A percentile compares a stretch with the other conserved stretches of the same genome.
Evolutionary conservation across 1,140 invertebrate species (phyloP).

Genomic region (Schlechtendalia chinensis): DNA sequence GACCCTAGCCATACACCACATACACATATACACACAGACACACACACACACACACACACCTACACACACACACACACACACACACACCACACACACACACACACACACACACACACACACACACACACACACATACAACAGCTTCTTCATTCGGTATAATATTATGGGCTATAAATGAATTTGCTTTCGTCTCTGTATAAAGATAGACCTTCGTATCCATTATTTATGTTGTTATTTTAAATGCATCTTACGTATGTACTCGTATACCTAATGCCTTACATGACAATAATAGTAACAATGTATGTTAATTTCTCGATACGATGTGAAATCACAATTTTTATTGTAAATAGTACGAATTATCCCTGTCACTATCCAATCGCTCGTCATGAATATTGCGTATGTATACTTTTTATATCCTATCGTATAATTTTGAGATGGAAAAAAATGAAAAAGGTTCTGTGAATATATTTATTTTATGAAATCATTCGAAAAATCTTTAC

Average conservation of each 20-base stretch:
- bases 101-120: not conserved
- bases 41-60: not conserved
- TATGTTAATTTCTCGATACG: not conserved
- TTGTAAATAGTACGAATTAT: no score
- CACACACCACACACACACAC: not conserved
- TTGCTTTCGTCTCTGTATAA: no score
- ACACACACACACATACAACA: not conserved
- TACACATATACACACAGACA: not conserved
- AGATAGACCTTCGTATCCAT: no score
- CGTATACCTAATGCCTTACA: not conserved
- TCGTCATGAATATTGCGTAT: no score
- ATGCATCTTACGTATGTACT: no score
- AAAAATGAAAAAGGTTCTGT: not conserved
- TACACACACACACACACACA: not conserved
- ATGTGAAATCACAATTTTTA: not conserved
- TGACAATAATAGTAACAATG: not conserved
- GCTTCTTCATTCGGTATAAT: not conserved
- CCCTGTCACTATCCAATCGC: not conserved
- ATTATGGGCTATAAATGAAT: not conserved
- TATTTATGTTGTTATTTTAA: not conserved
- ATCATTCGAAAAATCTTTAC: not conserved
- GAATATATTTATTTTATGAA: not conserved
- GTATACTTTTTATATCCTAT: no score
- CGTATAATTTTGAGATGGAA: not conserved
- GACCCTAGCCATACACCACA: constrained; percentile 19